Evolutionary conservation across 2,797 vertebrate species (phyloP), one percentile per base, ranked within the genome.

Genomic region (Todus mexicanus): DNA sequence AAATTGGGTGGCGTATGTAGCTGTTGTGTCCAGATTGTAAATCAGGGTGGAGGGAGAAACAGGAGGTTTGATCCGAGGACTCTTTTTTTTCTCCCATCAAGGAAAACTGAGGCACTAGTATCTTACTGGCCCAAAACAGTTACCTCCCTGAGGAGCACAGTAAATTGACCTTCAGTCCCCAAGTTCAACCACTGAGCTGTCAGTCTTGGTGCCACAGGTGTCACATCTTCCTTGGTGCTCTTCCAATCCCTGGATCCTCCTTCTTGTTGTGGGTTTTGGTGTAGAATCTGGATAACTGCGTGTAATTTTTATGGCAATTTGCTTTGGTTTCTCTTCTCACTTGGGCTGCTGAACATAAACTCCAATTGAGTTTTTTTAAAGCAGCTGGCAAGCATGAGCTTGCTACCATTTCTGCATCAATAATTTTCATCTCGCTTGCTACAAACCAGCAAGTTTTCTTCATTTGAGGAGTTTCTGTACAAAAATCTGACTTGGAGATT

Each of bases 361-460:
- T 87, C 54, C 93, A 60, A 13, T 87, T 76, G 69, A n/a, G n/a
- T n/a, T 63, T 79, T 69, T 96, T 79, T 81, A 93, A 95, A 88
- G 54, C 69, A 72, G 85, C 79, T 93, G 91, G 64, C 89, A 78
- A 83, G 48, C 64, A 59, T 73, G 60, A 82, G 93, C 51, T 42
- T 79, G 54, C 90, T 95, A 31, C 88, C 72, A 23, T 71, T 94
- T 87, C 73, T 79, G 72, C 70, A 74, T 86, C 68, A 72, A 47
- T 88, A 76, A 91, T 95, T 96, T 97, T 89, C 85, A 89, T 86
- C 87, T 89, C 20, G 22, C 77, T 97, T 50, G n/a, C 79, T 90
- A 59, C 65, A 54, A 38, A 83, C 45, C 18, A 84, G 66, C 53
- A 81, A 81, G 43, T 70, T 91, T 83, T 80, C 78, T 60, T 92